These are phyloP conservation scores for Euclidia mi DNA, from an alignment of 2,888 invertebrate genomes.

Conservation along the genomic window DNA sequence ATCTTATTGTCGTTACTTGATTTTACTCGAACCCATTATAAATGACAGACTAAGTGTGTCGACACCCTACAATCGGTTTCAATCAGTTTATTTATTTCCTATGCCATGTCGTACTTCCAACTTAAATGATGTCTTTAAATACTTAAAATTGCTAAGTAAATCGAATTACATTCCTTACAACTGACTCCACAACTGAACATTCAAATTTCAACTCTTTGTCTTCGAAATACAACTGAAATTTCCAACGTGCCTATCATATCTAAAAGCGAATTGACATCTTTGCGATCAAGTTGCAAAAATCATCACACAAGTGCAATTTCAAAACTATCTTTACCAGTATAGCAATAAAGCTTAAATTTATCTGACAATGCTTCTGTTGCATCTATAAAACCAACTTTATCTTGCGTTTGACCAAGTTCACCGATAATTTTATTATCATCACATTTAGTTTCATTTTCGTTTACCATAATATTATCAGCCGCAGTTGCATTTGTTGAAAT, in stretches of 20 bases:
- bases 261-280: conserved; percentile 55
- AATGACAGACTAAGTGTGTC: conserved; percentile 14
- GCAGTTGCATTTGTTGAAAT: conserved; percentile 44
- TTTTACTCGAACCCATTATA: background rate
- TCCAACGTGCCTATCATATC: conserved; percentile 28
- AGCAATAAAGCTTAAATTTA: conserved; percentile 34
- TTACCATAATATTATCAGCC: conserved; percentile 19
- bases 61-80: conserved; percentile 34
- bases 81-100: conserved; percentile 48
- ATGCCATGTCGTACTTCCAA: conserved; percentile 42
- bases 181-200: conserved; percentile 21
- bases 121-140: conserved; percentile 56
- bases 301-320: conserved; percentile 18
- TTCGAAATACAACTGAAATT: conserved; percentile 34
- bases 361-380: conserved; percentile 28
- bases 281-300: conserved; percentile 49
- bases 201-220: conserved; percentile 44
- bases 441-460: conserved; percentile 37
- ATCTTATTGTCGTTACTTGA: too few species aligned
- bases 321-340: conserved; percentile 27
- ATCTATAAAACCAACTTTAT: conserved; percentile 25
- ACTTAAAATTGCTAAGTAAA: conserved; percentile 54
- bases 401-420: conserved; percentile 20
- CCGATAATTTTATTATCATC: conserved; percentile 31
- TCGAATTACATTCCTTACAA: conserved; percentile 52